phyloP scores from a whole-genome alignment of 1,140 invertebrate genomes.

The Tachypleus tridentatus region DNA sequence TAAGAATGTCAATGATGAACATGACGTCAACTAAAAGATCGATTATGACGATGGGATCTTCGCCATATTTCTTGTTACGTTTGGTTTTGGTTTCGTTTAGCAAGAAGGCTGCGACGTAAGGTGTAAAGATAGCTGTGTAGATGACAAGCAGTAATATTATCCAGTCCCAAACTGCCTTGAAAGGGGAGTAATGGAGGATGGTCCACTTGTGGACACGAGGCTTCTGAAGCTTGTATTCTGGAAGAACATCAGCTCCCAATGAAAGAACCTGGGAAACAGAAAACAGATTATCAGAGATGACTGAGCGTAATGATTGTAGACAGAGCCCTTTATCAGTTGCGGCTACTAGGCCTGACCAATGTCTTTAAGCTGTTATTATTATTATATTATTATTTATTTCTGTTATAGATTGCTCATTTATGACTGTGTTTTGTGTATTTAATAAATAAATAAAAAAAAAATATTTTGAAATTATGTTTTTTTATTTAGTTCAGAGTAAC shows the following conservation, averaged over 20 bases:
- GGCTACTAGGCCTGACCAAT: too few relatives aligned
- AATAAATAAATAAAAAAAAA: too few relatives aligned
- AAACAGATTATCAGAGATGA: neutral
- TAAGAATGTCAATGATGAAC: constrained; percentile 96
- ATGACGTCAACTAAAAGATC: constrained; percentile 95
- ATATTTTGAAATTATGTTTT: too few relatives aligned
- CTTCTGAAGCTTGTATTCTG: constrained; percentile 74
- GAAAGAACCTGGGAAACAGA: constrained; percentile 63
- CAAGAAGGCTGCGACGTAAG: constrained; percentile 95
- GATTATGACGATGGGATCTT: constrained; percentile 79
- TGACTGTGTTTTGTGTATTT: too few relatives aligned
- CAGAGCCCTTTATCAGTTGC: too few relatives aligned
- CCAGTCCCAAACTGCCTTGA: constrained; percentile 99
- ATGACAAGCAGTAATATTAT: constrained; percentile 92
- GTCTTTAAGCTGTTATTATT: too few relatives aligned
- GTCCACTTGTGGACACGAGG: constrained; percentile 71
- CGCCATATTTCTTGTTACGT: constrained; percentile 51
- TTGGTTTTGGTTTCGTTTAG: constrained; percentile 67
- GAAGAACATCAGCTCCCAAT: constrained; percentile 78
- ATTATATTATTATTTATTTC: too few relatives aligned
- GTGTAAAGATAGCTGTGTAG: constrained; percentile 98
- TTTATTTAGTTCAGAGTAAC: too few relatives aligned
- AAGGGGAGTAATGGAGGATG: constrained; percentile 96
- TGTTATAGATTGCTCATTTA: too few relatives aligned
- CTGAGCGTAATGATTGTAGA: too few relatives aligned